Percentiles rank a stretch among this genome's conserved stretches.
These are phyloP conservation scores for Malurus leucopterus DNA, from an alignment of 2,797 vertebrate genomes.

Conservation along the genomic window DNA sequence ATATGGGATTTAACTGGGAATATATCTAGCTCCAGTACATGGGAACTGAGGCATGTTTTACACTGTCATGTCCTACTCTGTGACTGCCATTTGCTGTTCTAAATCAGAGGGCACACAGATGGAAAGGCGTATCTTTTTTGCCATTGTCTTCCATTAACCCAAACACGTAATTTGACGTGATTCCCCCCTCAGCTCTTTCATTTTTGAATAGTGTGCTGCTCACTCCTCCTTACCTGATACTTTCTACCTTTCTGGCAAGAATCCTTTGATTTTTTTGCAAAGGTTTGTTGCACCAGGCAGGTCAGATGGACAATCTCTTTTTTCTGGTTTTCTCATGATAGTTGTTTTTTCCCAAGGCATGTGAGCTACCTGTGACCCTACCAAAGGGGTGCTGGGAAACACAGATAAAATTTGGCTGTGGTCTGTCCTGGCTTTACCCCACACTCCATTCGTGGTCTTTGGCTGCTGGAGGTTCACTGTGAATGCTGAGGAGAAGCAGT, in stretches of 20 bases:
- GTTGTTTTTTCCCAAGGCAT: neutral
- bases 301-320: neutral
- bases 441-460: neutral
- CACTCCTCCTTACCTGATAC: neutral
- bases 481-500: neutral
- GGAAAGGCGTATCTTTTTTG: neutral
- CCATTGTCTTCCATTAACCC: neutral
- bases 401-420: neutral
- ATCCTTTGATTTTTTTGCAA: neutral
- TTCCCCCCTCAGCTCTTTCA: fast-evolving
- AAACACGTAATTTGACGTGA: neutral
- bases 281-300: neutral
- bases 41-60: neutral
- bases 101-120: neutral
- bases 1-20: neutral
- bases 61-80: neutral
- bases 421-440: neutral
- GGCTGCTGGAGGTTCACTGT: neutral
- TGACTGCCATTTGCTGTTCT: neutral
- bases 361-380: neutral
- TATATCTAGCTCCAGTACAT: neutral
- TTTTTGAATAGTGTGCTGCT: neutral
- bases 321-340: neutral
- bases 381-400: neutral
- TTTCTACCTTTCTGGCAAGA: neutral